These are phyloP conservation scores for Drosophila emarginata DNA, from an alignment of 2,888 invertebrate species.

Conservation along the genomic window DNA sequence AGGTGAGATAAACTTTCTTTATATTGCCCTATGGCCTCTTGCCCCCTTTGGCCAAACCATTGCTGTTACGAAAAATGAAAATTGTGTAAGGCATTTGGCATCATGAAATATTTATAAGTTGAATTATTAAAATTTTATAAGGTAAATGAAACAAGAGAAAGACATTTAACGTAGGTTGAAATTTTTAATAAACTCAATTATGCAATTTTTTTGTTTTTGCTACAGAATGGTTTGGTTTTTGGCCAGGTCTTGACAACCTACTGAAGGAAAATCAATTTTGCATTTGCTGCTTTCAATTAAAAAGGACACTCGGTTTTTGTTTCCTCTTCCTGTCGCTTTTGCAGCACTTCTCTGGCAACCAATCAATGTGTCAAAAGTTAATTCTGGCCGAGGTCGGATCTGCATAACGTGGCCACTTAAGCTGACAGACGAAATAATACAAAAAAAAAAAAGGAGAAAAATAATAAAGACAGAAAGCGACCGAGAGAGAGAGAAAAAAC, in stretches of 20 bases:
- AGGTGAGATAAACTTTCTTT: slow-evolving; percentile 25
- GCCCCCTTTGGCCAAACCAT: too few relatives aligned
- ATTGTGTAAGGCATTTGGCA: slow-evolving; percentile 42
- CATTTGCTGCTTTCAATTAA: slow-evolving; percentile 47
- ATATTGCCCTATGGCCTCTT: slow-evolving; percentile 6
- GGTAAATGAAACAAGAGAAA: slow-evolving; percentile 59
- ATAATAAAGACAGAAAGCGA: neutral
- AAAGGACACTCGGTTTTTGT: slow-evolving; percentile 21
- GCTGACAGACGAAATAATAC: slow-evolving; percentile 38
- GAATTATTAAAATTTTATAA: slow-evolving; percentile 59
- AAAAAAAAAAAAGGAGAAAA: slow-evolving; percentile 7
- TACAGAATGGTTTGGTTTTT: neutral
- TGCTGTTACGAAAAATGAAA: slow-evolving; percentile 31
- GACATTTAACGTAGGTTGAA: slow-evolving; percentile 60
- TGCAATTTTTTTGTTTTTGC: slow-evolving; percentile 37
- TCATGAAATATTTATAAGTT: slow-evolving; percentile 48
- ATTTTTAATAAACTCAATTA: slow-evolving; percentile 62
- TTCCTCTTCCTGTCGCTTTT: slow-evolving; percentile 4
- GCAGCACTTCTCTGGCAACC: slow-evolving; percentile 16
- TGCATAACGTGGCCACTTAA: slow-evolving; percentile 64
- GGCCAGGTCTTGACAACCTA: neutral
- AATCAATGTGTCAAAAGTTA: slow-evolving; percentile 70
- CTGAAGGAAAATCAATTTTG: slow-evolving; percentile 36
- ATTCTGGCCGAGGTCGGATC: slow-evolving; percentile 47
- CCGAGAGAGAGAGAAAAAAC: slow-evolving; percentile 22